These are phyloP conservation scores for Kryptolebias ocellatus DNA, from an alignment of 2,797 vertebrate species.

Conservation along the genomic window DNA sequence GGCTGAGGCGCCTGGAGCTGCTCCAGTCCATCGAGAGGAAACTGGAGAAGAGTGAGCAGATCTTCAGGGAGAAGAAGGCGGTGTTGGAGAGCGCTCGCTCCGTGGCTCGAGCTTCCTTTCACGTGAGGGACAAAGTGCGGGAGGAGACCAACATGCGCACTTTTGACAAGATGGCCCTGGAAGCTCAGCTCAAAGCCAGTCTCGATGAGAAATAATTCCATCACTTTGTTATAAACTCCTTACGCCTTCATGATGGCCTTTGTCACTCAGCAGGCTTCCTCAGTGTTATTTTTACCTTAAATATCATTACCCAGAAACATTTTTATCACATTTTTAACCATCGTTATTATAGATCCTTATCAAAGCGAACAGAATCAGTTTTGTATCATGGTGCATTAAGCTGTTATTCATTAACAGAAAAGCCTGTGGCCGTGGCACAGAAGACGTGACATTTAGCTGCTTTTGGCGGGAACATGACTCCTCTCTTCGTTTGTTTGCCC, in stretches of 20 bases:
- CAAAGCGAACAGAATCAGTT: conserved; percentile 40
- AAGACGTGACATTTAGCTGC: conserved; percentile 15
- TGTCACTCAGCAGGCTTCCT: conserved; percentile 57
- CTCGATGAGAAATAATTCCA: conserved; percentile 88
- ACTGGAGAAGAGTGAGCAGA: conserved; percentile 96
- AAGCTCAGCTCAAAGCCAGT: conserved; percentile 92
- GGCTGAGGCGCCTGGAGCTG: conserved; percentile 88
- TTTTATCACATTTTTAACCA: conserved; percentile 32
- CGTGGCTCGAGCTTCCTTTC: conserved; percentile 93
- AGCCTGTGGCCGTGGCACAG: conserved; percentile 31
- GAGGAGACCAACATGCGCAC: conserved; percentile 95
- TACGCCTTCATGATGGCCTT: conserved; percentile 49
- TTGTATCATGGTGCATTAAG: conserved; percentile 35
- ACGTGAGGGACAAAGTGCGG: conserved; percentile 93
- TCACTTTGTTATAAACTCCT: conserved; percentile 22
- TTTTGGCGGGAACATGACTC: conserved; percentile 17
- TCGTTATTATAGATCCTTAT: conserved; percentile 38
- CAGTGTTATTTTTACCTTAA: conserved; percentile 34
- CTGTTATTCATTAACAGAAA: conserved; percentile 13
- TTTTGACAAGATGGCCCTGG: conserved; percentile 97
- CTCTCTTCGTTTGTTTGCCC: conserved; percentile 31
- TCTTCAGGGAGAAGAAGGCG: conserved; percentile 90
- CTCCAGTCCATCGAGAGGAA: conserved; percentile 95
- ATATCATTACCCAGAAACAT: conserved; percentile 24
- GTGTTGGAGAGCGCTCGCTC: conserved; percentile 95